Evolutionary conservation across 2,113 vertebrate species (phyloP), one percentile per base, ranked within the genome.

Genomic region (Pangasianodon hypophthalmus): DNA sequence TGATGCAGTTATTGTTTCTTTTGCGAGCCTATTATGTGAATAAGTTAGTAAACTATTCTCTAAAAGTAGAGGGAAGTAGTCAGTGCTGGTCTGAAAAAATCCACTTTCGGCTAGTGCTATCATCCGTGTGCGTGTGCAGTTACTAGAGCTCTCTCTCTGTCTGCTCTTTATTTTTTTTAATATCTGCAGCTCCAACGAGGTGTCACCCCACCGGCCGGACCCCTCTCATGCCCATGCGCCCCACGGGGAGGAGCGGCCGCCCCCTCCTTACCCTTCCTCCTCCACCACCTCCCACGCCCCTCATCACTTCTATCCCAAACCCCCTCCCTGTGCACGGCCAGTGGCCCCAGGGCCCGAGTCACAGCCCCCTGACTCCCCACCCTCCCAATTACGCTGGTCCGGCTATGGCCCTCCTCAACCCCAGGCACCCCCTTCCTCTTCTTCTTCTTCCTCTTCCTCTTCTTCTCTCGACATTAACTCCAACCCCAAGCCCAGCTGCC

Each of bases 111-210:
- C 84, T 94, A 91, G 92, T 89, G 92, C 94, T 93, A 90, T 92
- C 85, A 77, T 92, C 90, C 93, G 92, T 95, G 92, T 95, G 93
- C 94, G 92, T 95, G 93, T 95, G 93, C 94, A 95, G 90, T 90
- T 92, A 95, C 94, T 95, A 93, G 95, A 95, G 95, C 85, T 86
- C 67, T 64, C 87, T 95, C 77, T 94, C 94, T 94, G 92, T 95
- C 92, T 95, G 94, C 93, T 94, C 93, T 96, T 94, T 87, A 92
- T 94, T 95, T 93, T 88, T 91, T 89, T 95, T 89, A 95, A 96
- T 95, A 95, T 96, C 95, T 96, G 94, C 97, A 97, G 97, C 96
- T 95, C 96, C 94, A 96, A 96, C 90, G 96, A 95, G 94, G 95
- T 95, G 93, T 96, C 94, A 91, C 93, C 96, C 95, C 96, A 95